These are phyloP conservation scores for Timema cristinae DNA, from an alignment of 2,888 invertebrate species.

Conservation along the genomic window DNA sequence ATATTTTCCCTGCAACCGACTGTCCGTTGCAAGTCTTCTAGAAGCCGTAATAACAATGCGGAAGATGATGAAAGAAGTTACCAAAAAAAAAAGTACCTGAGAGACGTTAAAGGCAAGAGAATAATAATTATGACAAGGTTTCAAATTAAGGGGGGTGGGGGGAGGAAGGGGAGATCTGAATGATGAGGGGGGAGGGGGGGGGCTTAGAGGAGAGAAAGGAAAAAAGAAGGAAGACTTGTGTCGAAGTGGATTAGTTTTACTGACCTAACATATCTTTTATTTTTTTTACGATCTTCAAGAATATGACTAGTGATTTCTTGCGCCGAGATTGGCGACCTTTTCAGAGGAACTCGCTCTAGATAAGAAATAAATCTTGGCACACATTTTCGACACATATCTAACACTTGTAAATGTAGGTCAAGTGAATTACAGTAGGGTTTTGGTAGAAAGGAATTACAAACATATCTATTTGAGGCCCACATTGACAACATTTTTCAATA, in stretches of 20 bases:
- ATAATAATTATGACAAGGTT: conserved; percentile 13
- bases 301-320: no score
- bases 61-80: neutral
- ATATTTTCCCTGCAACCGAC: neutral
- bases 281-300: no score
- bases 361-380: no score
- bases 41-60: neutral
- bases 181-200: neutral
- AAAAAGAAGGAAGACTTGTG: neutral
- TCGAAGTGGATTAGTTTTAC: neutral
- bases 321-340: no score
- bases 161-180: neutral
- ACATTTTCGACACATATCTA: no score
- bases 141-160: neutral
- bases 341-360: no score
- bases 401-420: no score
- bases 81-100: neutral
- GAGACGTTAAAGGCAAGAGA: neutral
- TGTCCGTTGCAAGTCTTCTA: neutral
- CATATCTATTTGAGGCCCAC: no score
- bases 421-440: no score
- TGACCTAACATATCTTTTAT: neutral
- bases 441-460: no score
- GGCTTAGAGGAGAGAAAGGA: neutral
- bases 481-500: no score